Evolutionary conservation across 2,888 invertebrate species (phyloP), one percentile per base, ranked within the genome.

Genomic region (Arctia plantaginis): DNA sequence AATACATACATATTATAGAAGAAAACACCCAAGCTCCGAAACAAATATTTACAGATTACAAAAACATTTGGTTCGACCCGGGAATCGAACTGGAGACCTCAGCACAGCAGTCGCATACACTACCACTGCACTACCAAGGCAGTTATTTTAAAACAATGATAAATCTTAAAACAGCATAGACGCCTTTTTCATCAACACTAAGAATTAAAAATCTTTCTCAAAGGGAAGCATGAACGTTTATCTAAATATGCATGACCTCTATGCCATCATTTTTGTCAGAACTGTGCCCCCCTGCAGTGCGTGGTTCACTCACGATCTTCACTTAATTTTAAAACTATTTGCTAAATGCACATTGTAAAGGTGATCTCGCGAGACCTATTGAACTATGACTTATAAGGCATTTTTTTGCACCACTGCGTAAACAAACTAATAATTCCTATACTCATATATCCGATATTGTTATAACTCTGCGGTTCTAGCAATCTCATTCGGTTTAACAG

Each of bases 321-420:
- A 70, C 77, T 87, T 85, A 70, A 90, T 91, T 92, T 84, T 88
- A 87, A 90, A 93, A 93, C 93, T 94, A 94, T 91, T 92, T 93
- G 90, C 92, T n/a, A n/a, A 90, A 91, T 92, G 90, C 93, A 93
- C 93, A 94, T 80, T 86, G 88, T 88, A 86, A 93, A 93, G 94
- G 93, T 92, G 91, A 93, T 94, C 93, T 91, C 89, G 85, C 82
- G 87, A 93, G 92, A 94, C 93, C 93, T 92, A 93, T 93, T 92
- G 90, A 89, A 89, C 90, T 89, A 90, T 92, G 90, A 92, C 93
- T 92, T 92, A 90, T 90, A 90, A 90, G 89, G 85, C 89, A 92
- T 92, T 93, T 92, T 87, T 93, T 91, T 90, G 91, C 87, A 82
- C 86, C 79, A 77, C 85, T 89, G 91, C 92, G 92, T 92, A 91